Conservation (phyloP, 2,888 invertebrate genomes). For the Drosophila tanythrix region DNA sequence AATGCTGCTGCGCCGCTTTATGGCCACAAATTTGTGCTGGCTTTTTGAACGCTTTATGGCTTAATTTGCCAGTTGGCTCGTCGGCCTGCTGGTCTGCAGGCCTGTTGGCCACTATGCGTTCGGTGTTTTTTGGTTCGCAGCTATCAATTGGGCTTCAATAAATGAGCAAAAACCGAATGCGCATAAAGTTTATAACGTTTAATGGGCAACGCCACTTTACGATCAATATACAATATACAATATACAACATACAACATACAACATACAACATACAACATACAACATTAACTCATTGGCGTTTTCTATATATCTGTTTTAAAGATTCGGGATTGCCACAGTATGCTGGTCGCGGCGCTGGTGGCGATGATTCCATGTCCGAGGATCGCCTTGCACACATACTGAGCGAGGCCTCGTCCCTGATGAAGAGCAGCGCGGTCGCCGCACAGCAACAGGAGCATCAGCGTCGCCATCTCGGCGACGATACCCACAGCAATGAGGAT, state of each 20-base stretch:
- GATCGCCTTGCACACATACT: conserved; percentile 97
- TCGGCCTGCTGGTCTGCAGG: conserved; percentile 1
- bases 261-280: conserved; percentile 8
- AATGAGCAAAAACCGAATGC: conserved; percentile 58
- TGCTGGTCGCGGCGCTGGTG: conserved; percentile 91
- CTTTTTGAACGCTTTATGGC: conserved; percentile 79
- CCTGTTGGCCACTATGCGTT: background rate
- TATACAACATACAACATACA: conserved; percentile 1
- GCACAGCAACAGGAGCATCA: conserved; percentile 85
- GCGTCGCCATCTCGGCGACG: conserved; percentile 85
- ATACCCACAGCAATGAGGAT: conserved; percentile 91
- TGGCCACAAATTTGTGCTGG: conserved; percentile 78
- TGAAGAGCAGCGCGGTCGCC: conserved; percentile 86
- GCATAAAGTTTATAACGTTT: conserved; percentile 78
- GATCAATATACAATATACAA: conserved; percentile 51
- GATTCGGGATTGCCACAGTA: conserved; percentile 93
- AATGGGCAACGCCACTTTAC: conserved; percentile 79
- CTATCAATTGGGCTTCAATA: conserved; percentile 61
- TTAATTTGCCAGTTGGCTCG: conserved; percentile 62
- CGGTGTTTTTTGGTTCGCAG: conserved; percentile 8
- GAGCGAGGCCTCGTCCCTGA: conserved; percentile 95
- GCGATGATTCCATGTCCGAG: conserved; percentile 92
- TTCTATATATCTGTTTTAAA: conserved; percentile 62
- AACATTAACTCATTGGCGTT: conserved; percentile 19
- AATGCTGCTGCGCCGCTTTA: conserved; percentile 67